Evolutionary conservation across 2,797 vertebrate genomes (phyloP).

Genomic region (Pseudotriccus pelzelni): DNA sequence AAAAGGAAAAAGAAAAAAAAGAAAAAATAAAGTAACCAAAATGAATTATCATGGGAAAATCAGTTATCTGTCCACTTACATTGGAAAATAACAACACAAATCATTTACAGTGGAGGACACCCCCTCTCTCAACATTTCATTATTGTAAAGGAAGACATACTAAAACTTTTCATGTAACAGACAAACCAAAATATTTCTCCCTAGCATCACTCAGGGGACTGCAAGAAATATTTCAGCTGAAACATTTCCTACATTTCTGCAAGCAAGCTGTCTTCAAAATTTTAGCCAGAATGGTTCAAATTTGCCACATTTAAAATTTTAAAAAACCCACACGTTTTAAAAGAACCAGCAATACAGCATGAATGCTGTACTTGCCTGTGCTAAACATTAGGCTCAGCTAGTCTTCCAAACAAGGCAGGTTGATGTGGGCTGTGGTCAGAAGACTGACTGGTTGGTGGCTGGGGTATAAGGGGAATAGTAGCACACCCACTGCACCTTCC

Average conservation of each 20-base stretch:
- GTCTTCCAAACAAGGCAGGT: neutral
- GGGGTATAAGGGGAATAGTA: fast-evolving
- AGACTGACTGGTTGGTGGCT: neutral
- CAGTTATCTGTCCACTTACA: neutral
- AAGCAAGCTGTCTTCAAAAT: neutral
- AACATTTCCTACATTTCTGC: neutral
- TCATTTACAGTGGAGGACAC: neutral
- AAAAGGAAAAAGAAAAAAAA: neutral
- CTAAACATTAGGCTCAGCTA: neutral
- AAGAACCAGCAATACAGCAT: neutral
- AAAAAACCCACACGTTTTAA: neutral
- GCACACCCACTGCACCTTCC: neutral
- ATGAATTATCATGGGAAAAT: neutral
- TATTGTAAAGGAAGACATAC: neutral
- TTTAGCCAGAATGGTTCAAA: neutral
- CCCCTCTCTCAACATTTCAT: neutral
- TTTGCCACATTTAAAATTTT: neutral
- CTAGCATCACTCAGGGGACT: neutral
- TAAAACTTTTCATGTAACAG: neutral
- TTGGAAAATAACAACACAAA: neutral
- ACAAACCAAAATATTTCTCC: neutral
- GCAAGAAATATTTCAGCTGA: neutral
- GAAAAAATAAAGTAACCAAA: neutral
- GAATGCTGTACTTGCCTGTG: neutral
- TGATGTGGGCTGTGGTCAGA: neutral